These are phyloP conservation scores for Heliconius ismenius DNA, from an alignment of 2,888 invertebrate genomes.

Conservation along the genomic window DNA sequence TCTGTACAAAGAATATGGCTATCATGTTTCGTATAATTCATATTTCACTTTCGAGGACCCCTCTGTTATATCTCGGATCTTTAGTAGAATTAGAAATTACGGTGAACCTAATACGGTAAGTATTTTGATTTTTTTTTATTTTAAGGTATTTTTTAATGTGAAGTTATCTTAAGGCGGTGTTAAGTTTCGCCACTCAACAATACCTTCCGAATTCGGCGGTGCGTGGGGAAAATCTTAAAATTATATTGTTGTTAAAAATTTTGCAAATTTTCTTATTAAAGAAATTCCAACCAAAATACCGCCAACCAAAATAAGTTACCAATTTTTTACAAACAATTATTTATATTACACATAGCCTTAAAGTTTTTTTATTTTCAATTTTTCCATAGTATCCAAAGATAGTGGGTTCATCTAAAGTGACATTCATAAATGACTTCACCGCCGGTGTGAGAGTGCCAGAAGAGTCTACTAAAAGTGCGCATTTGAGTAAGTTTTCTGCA, in stretches of 20 bases:
- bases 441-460: constrained; percentile 82
- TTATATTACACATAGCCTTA: no score
- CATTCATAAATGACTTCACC: constrained; percentile 92
- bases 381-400: constrained; percentile 86
- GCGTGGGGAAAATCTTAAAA: no score
- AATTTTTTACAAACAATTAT: no score
- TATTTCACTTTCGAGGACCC: constrained; percentile 94
- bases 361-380: neutral
- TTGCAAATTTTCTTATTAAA: no score
- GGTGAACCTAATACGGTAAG: constrained; percentile 83
- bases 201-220: no score
- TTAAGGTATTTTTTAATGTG: no score
- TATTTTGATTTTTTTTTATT: constrained; percentile 32
- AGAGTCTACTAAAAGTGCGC: constrained; percentile 48
- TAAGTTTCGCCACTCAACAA: no score
- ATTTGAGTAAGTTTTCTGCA: constrained; percentile 57
- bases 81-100: constrained; percentile 90
- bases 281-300: no score
- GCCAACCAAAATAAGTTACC: no score
- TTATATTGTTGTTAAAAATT: no score
- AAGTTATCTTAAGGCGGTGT: no score
- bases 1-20: constrained; percentile 93
- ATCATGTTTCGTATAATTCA: constrained; percentile 92
- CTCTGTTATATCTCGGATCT: constrained; percentile 86
- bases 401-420: constrained; percentile 84